Conservation (phyloP, 2,113 vertebrate genomes). For the Eurypyga helias region DNA sequence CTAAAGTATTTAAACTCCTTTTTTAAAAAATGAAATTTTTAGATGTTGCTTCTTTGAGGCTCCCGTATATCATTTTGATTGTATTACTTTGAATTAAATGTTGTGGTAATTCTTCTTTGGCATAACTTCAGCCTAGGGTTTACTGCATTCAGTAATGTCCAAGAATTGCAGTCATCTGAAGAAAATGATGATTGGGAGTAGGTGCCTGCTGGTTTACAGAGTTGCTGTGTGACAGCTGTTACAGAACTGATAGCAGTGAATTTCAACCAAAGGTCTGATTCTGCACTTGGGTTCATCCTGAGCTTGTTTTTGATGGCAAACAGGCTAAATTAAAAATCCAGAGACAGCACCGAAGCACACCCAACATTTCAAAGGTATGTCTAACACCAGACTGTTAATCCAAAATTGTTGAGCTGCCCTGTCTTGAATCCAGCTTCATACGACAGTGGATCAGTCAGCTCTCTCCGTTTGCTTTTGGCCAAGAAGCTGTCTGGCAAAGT, state of each 20-base stretch:
- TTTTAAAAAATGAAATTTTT: fast-evolving
- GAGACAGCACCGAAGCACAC: background rate
- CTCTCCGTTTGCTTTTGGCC: background rate
- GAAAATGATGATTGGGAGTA: background rate
- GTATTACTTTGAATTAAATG: background rate
- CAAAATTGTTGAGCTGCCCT: background rate
- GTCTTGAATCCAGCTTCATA: background rate
- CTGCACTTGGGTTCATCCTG: background rate
- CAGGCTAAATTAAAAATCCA: background rate
- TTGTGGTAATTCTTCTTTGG: background rate
- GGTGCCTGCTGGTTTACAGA: background rate
- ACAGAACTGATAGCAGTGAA: background rate
- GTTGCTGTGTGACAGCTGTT: background rate
- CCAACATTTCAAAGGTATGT: background rate
- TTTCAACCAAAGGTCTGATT: background rate
- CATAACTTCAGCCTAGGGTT: background rate
- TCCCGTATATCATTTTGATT: background rate
- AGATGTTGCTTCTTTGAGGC: background rate
- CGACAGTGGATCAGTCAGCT: background rate
- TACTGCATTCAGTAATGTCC: background rate
- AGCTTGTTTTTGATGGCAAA: background rate
- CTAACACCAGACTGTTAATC: background rate
- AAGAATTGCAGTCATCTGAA: background rate
- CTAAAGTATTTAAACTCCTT: background rate
- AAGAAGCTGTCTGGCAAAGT: slow-evolving; percentile 14